Percentiles rank a stretch among this genome's conserved stretches.
phyloP scores from a whole-genome alignment of 1,140 invertebrate genomes.

The Himalopsyche phryganea region DNA sequence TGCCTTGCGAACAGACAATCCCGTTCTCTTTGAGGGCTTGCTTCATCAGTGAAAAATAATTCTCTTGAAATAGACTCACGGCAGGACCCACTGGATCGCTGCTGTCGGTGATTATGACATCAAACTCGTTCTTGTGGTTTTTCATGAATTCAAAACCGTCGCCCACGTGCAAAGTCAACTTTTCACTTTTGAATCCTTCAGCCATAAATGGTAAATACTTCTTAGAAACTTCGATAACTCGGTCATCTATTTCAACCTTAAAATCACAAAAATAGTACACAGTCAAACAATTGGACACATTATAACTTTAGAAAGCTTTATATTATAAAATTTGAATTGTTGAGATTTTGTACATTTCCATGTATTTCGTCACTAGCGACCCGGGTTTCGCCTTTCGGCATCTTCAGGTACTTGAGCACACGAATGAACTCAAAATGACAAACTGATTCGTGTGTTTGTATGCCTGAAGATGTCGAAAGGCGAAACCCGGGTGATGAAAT shows the following conservation, averaged over 20 bases:
- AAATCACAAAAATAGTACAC: slow-evolving; percentile 25
- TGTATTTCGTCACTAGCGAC: too few species aligned
- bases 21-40: slow-evolving; percentile 79
- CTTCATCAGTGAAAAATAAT: slow-evolving; percentile 86
- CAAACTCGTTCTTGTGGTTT: slow-evolving; percentile 80
- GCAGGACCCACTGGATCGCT: slow-evolving; percentile 91
- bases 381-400: too few species aligned
- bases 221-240: slow-evolving; percentile 89
- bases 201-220: slow-evolving; percentile 90
- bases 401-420: too few species aligned
- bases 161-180: slow-evolving; percentile 79
- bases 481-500: too few species aligned
- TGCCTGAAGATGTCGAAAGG: too few species aligned
- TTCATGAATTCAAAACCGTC: slow-evolving; percentile 96
- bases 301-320: too few species aligned
- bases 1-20: slow-evolving; percentile 90
- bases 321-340: too few species aligned
- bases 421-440: too few species aligned
- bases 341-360: too few species aligned
- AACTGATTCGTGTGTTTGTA: too few species aligned
- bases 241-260: slow-evolving; percentile 89
- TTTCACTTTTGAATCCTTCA: slow-evolving; percentile 76
- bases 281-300: too few species aligned
- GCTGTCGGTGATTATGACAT: slow-evolving; percentile 98
- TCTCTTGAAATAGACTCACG: slow-evolving; percentile 70